phyloP scores from a whole-genome alignment of 2,888 invertebrate species.

The Cerastoderma edule region DNA sequence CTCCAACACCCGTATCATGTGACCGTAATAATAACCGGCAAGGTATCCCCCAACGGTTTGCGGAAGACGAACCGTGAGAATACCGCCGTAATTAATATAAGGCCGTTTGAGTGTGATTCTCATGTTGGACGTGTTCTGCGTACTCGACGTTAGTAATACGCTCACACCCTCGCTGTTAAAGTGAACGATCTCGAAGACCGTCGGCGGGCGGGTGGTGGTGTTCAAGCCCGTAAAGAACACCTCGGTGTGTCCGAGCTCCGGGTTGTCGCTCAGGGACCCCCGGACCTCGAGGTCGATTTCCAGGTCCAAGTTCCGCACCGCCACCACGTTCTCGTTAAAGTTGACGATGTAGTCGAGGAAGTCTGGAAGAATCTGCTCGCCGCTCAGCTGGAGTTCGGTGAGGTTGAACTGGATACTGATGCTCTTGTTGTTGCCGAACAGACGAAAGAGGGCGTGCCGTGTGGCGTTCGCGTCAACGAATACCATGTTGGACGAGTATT shows the following conservation, averaged over 20 bases:
- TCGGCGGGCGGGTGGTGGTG: constrained; percentile 39
- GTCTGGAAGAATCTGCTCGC: constrained; percentile 31
- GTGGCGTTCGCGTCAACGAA: constrained; percentile 24
- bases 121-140: constrained; percentile 24
- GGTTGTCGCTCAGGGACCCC: constrained; percentile 28
- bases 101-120: constrained; percentile 42
- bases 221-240: constrained; percentile 57
- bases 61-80: constrained; percentile 49
- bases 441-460: constrained; percentile 30
- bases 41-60: constrained; percentile 42
- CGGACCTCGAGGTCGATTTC: constrained; percentile 32
- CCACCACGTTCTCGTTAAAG: constrained; percentile 27
- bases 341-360: constrained; percentile 24
- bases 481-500: constrained; percentile 17
- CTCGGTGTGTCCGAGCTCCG: constrained; percentile 34
- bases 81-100: constrained; percentile 52
- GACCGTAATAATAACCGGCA: constrained; percentile 42
- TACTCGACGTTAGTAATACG: constrained; percentile 16
- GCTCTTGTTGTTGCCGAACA: constrained; percentile 42
- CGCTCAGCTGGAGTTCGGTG: constrained; percentile 18
- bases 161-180: constrained; percentile 36
- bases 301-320: constrained; percentile 35
- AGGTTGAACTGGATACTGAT: constrained; percentile 36
- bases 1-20: constrained; percentile 40
- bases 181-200: constrained; percentile 49